Conservation (phyloP, 2,888 invertebrate genomes). For the Ecdyonurus torrentis region DNA sequence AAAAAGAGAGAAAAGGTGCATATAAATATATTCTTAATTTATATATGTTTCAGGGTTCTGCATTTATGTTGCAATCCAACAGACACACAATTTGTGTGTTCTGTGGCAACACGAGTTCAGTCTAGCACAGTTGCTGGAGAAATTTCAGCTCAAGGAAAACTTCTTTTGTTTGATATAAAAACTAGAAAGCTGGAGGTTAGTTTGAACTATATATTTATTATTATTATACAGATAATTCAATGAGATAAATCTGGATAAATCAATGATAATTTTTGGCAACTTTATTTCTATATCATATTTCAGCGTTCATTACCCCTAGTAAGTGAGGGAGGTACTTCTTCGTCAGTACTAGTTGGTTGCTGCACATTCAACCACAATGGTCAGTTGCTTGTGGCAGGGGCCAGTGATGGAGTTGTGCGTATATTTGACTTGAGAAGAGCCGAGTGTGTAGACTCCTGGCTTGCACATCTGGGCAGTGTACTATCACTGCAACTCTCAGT, state of each 20-base stretch:
- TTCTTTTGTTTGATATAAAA: slow-evolving; percentile 38
- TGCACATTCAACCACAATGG: slow-evolving; percentile 41
- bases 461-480: slow-evolving; percentile 35
- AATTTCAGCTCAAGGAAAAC: slow-evolving; percentile 28
- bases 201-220: neutral
- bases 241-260: neutral
- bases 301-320: slow-evolving; percentile 11
- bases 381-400: slow-evolving; percentile 36
- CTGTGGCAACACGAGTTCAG: slow-evolving; percentile 12
- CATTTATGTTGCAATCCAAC: slow-evolving; percentile 33
- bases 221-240: neutral
- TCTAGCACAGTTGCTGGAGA: slow-evolving; percentile 19
- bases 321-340: neutral
- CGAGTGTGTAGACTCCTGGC: slow-evolving; percentile 35
- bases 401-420: slow-evolving; percentile 36
- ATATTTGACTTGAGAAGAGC: slow-evolving; percentile 36
- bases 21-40: slow-evolving; percentile 1
- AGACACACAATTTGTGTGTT: slow-evolving; percentile 30
- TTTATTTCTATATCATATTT: neutral
- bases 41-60: slow-evolving; percentile 25
- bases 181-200: slow-evolving; percentile 33
- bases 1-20: neutral
- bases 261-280: neutral
- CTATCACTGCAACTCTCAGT: slow-evolving; percentile 34
- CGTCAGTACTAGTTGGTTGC: slow-evolving; percentile 28